A percentile compares a stretch with the other conserved stretches of the same genome.
Conservation (phyloP, 2,888 invertebrate species). For the Hirtodrosophila confusa region DNA sequence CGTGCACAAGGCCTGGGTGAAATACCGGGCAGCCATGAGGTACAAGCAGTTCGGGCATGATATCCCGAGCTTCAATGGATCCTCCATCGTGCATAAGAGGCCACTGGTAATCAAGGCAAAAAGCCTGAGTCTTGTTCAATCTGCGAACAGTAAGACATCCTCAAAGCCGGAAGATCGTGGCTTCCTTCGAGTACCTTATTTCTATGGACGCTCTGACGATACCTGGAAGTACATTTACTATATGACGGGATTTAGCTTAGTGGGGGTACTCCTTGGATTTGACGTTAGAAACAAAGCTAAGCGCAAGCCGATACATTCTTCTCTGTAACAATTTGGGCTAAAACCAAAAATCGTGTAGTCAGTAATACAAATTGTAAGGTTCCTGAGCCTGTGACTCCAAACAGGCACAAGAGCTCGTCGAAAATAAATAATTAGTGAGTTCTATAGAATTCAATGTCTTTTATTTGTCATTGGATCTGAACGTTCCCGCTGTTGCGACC, state of each 20-base stretch:
- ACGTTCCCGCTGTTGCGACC: neutral
- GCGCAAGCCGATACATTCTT: too few species aligned
- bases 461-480: conserved; percentile 20
- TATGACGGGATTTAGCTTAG: conserved; percentile 28
- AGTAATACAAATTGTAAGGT: conserved; percentile 9
- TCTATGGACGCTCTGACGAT: neutral
- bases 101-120: neutral
- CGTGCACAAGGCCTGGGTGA: conserved; percentile 36
- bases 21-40: conserved; percentile 34
- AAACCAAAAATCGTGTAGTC: too few species aligned
- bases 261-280: conserved; percentile 16
- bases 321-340: too few species aligned
- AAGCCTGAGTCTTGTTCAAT: neutral
- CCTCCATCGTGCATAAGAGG: neutral
- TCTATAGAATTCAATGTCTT: conserved; percentile 4
- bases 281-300: neutral
- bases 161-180: too few species aligned
- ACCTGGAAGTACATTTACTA: conserved; percentile 6
- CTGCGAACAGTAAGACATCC: neutral
- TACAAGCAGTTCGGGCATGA: conserved; percentile 41
- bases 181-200: neutral
- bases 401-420: neutral
- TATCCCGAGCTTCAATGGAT: conserved; percentile 5
- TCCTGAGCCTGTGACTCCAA: neutral
- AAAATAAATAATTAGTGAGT: neutral